Conservation (phyloP, 2,113 vertebrate genomes). For the Trematomus loennbergii region DNA sequence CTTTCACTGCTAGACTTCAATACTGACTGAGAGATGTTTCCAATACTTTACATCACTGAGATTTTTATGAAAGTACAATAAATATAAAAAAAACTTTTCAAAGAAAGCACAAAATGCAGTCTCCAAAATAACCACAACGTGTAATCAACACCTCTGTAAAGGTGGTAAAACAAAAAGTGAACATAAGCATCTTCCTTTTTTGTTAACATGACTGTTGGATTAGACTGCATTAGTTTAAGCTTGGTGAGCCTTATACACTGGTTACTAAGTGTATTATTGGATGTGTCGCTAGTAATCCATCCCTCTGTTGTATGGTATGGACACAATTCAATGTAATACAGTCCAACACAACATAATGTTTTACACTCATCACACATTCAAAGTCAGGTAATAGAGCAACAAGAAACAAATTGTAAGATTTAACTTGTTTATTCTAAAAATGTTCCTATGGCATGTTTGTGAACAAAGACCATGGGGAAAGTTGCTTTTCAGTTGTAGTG, state of each 20-base stretch:
- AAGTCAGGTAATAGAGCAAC: background rate
- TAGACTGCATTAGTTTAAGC: background rate
- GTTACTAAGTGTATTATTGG: background rate
- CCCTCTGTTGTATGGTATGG: background rate
- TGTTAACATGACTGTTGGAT: too few species aligned
- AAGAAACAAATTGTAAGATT: background rate
- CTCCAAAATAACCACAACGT: background rate
- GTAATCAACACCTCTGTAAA: background rate
- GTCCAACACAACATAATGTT: too few species aligned
- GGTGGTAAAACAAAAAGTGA: background rate
- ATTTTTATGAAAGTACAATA: background rate
- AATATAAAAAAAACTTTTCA: background rate
- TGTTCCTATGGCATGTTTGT: conserved; percentile 3
- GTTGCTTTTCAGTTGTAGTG: background rate
- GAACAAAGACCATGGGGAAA: too few species aligned
- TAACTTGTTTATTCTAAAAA: background rate
- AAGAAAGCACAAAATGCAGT: background rate
- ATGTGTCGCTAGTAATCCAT: background rate
- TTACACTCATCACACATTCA: too few species aligned
- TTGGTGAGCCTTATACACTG: background rate
- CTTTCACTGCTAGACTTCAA: background rate
- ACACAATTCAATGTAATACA: background rate
- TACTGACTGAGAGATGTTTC: background rate
- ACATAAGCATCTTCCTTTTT: background rate
- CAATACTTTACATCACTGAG: background rate